Conservation (phyloP, 1,140 invertebrate species). For the Drosophila biarmipes region DNA sequence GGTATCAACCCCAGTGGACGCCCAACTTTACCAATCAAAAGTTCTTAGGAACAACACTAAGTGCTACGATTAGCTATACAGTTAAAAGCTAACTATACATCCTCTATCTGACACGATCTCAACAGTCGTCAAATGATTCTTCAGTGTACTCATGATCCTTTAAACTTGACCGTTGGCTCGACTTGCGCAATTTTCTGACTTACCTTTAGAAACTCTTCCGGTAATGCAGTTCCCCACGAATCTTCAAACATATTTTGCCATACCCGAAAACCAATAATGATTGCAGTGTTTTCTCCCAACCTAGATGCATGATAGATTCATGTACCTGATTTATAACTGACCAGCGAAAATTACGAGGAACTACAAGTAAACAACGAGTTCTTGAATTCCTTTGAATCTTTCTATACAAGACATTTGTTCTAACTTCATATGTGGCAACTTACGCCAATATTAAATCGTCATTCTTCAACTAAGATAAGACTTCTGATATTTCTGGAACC, state of each 20-base stretch:
- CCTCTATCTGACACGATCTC: no score
- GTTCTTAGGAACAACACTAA: not conserved
- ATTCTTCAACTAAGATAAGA: not conserved
- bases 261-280: constrained; percentile 12
- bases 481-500: not conserved
- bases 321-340: constrained; percentile 7
- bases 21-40: constrained; percentile 8
- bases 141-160: no score
- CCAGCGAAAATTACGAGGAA: not conserved
- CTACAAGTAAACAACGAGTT: no score
- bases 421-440: not conserved
- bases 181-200: constrained; percentile 2
- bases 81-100: not conserved
- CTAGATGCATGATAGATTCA: constrained; percentile 13
- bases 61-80: constrained; percentile 3
- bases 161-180: no score
- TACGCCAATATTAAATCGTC: not conserved
- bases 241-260: constrained; percentile 9
- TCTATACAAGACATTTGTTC: not conserved
- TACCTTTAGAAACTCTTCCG: constrained; percentile 2
- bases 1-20: not conserved
- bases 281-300: constrained; percentile 2
- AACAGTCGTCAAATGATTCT: no score
- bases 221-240: constrained; percentile 11
- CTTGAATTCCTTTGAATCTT: not conserved